Evolutionary conservation across 2,113 vertebrate species (phyloP).

Genomic region (Psittacula cyanocephala): DNA sequence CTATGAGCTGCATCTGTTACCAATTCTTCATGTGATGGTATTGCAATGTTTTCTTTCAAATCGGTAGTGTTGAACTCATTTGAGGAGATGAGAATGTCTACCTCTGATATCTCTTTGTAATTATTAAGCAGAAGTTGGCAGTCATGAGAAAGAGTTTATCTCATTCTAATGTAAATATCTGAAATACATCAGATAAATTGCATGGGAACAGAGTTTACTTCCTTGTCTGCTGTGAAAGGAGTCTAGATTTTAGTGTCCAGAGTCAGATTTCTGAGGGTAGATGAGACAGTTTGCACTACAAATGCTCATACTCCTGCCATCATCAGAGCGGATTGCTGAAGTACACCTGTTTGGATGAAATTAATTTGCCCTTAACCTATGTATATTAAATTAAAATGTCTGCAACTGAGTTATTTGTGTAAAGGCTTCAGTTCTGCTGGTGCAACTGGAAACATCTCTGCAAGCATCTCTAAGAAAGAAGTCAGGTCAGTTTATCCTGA

Average conservation of each 20-base stretch:
- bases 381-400: neutral
- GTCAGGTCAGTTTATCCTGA: neutral
- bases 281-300: rapidly evolving
- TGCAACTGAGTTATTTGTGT: neutral
- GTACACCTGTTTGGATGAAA: neutral
- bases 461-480: neutral
- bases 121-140: neutral
- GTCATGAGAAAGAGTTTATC: neutral
- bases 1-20: neutral
- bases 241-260: neutral
- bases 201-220: neutral
- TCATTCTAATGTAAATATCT: neutral
- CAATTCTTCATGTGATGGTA: neutral
- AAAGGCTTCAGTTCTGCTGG: neutral
- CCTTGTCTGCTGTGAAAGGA: neutral
- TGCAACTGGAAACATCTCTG: neutral
- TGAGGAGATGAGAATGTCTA: neutral
- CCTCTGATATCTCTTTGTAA: neutral
- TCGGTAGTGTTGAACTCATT: neutral
- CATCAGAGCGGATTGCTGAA: neutral
- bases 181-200: neutral
- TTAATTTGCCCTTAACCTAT: neutral
- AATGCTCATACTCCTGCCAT: neutral
- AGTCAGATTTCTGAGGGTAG: neutral
- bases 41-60: neutral